Percentiles rank a stretch among this genome's conserved stretches.
phyloP scores from a whole-genome alignment of 2,888 invertebrate species.

The Sarcophaga caerulescens region DNA sequence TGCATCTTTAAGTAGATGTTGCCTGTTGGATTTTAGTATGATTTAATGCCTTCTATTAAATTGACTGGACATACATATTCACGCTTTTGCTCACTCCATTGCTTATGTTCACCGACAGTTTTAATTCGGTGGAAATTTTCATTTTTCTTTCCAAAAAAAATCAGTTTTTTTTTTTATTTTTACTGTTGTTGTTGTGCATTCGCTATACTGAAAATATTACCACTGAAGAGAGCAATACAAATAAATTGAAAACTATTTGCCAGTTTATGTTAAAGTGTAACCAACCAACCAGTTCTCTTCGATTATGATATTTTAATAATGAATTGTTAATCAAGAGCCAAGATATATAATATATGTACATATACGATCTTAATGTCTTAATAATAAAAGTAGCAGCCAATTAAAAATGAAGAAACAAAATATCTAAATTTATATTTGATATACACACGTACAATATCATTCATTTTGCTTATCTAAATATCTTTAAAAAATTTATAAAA shows the following conservation, averaged over 20 bases:
- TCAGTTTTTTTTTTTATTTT: background rate
- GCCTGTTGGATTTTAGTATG: conserved; percentile 51
- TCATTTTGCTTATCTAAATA: too few relatives aligned
- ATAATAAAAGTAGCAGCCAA: background rate
- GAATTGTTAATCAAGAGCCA: conserved; percentile 35
- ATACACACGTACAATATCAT: too few relatives aligned
- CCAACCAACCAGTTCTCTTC: conserved; percentile 13
- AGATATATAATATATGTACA: background rate
- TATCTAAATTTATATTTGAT: conserved; percentile 25
- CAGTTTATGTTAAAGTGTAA: conserved; percentile 11
- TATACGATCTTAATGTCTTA: conserved; percentile 3
- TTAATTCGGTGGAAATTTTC: background rate
- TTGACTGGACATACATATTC: conserved; percentile 42
- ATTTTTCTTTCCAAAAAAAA: background rate
- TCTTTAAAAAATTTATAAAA: too few relatives aligned
- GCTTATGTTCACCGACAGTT: conserved; percentile 11
- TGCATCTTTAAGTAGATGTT: conserved; percentile 60
- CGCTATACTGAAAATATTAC: background rate
- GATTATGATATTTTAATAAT: conserved; percentile 32
- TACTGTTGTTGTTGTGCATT: background rate
- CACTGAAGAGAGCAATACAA: conserved; percentile 5
- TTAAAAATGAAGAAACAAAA: conserved; percentile 41
- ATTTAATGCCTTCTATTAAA: conserved; percentile 61
- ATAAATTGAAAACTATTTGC: conserved; percentile 58
- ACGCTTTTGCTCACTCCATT: conserved; percentile 5